Evolutionary conservation across 2,888 invertebrate genomes (phyloP), one percentile per base, ranked within the genome.

Genomic region (Idaea aversata): DNA sequence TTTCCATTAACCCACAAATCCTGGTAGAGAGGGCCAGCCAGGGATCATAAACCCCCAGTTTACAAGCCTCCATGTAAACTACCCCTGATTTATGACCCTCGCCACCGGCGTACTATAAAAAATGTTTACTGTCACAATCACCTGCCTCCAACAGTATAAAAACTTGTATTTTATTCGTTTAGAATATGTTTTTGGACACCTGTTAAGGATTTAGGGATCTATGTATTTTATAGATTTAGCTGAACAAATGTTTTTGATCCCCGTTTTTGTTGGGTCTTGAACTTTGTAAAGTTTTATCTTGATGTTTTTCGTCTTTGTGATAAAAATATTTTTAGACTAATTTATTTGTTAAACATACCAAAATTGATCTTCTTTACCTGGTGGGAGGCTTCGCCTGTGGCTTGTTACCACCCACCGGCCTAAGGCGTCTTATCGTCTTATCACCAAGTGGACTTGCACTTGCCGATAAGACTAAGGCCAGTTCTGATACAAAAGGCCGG

Each of bases 61-160:
- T 74, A 72, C 77, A 82, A 75, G 81, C 78, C 61, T 70, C 75
- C 77, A 74, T 85, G 85, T 84, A 86, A 84, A 85, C 82, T 85
- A 77, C 68, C 73, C 75, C 73, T 86, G 85, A 87, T 87, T 87
- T 85, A 88, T 82, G 80, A 76, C 63, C 71, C 60, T 64, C 72
- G 74, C 72, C 74, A 70, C 74, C 78, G 79, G 76, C 73, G 73
- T 75, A 78, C 81, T 82, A 81, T 84, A 83, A 86, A 85, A 85
- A 87, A 81, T 83, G 81, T 86, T 87, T 82, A 82, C 81, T 79
- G 79, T 82, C 78, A 80, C 77, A 77, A 81, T 81, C 81, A 80
- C 78, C 77, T 81, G 80, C 67, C 71, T 73, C 71, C 71, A 69
- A 69, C 65, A 64, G 70, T 75, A 77, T 71, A 69, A 75, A 69